Evolutionary conservation across 2,797 vertebrate species (phyloP).

Genomic region (Enteromius radiatus): DNA sequence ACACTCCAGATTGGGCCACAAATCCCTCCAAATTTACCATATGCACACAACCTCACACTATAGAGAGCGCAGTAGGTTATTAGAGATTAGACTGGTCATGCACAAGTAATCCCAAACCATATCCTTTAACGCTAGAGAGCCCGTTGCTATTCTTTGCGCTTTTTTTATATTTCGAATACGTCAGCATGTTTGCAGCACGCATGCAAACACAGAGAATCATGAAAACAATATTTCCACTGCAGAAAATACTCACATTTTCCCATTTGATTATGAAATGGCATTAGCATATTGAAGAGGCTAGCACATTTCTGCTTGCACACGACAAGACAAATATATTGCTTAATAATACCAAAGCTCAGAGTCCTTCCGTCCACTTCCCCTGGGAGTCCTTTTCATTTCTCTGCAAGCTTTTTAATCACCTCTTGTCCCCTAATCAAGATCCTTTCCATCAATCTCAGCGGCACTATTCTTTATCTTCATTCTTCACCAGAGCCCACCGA

Average conservation of each 20-base stretch:
- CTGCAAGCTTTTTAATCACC: constrained; percentile 54
- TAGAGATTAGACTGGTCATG: constrained; percentile 37
- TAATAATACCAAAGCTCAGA: constrained; percentile 37
- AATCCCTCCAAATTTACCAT: constrained; percentile 4
- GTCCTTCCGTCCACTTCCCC: constrained; percentile 28
- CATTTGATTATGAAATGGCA: constrained; percentile 44
- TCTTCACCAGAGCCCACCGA: constrained; percentile 7
- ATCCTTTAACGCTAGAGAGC: constrained; percentile 29
- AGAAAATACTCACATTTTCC: constrained; percentile 42
- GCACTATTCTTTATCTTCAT: constrained; percentile 13
- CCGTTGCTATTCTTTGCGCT: background rate
- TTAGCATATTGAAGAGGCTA: constrained; percentile 46
- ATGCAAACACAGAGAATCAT: constrained; percentile 19
- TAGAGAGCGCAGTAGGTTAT: background rate
- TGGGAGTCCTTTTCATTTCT: constrained; percentile 48
- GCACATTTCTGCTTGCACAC: constrained; percentile 18
- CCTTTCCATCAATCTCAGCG: constrained; percentile 50
- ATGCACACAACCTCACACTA: constrained; percentile 3
- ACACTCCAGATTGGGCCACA: background rate
- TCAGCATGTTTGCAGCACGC: constrained; percentile 32
- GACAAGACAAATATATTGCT: constrained; percentile 32
- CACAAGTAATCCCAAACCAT: constrained; percentile 14
- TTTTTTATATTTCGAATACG: constrained; percentile 38
- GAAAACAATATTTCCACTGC: constrained; percentile 23
- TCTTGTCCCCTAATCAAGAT: constrained; percentile 47